Base-by-base conservation (phyloP, 2,888 invertebrate species). In the Petrolisthes cinctipes region DNA sequence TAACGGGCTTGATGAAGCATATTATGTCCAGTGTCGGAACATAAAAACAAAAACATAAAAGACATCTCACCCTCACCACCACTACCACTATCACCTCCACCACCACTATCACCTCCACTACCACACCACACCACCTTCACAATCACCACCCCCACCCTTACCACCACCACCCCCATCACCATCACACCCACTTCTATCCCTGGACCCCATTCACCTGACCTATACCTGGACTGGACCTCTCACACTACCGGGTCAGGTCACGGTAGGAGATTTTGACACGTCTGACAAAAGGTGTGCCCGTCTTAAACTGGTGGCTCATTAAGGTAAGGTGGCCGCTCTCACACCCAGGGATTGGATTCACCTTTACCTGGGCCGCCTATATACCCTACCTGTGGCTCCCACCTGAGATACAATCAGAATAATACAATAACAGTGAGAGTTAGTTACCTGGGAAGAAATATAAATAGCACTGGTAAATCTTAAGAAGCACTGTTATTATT, bases 241-340 rank as follows among this genome's bases (percentile, higher is more conserved):
- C 37, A 37, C 37, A 37, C 37, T 37, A n/a, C 71, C 11, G 71
- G 71, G n/a, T 20, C n/a, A 71, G 20, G 20, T 71, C 71, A 6
- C 20, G 17, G 14, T 20, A 71, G 20, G 71, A n/a, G 71, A 71
- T 71, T 71, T 71, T 71, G 71, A 71, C 71, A n/a, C 71, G 71
- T 71, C n/a, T 11, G n/a, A 71, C 71, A 71, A 71, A 71, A 4
- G 71, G 17, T 71, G 71, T 1, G 0, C 71, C n/a, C 6, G 71
- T n/a, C 14, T 71, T 71, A 71, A 71, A 71, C n/a, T 71, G 14
- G 14, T 11, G 14, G 71, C n/a, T 71, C 71, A n/a, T 71, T 71
- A 71, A 20, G 14, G 17, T 20, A 71, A 14, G 20, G 71, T 71
- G 71, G n/a, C 14, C n/a, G 20, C 71, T 71, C 71, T 6, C 71